Percentiles rank a stretch among this genome's conserved stretches.
Conservation (phyloP, 2,888 invertebrate genomes). For the Saturnia pavonia region DNA sequence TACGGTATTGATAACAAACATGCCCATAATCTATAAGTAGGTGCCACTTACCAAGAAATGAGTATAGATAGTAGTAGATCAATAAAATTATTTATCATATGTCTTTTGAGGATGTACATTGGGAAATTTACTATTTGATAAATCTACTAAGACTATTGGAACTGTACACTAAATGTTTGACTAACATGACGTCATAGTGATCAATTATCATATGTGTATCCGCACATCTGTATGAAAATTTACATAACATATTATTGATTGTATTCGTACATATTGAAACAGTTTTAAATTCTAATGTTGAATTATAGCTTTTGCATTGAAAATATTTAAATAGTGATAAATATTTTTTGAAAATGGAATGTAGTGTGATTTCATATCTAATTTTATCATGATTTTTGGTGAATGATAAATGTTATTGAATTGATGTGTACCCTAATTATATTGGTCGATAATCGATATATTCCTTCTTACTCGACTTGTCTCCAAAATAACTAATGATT, state of each 20-base stretch:
- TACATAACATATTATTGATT: slow-evolving; percentile 1
- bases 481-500: neutral
- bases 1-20: neutral
- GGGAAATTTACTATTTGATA: neutral
- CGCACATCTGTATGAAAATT: neutral
- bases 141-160: too few relatives aligned
- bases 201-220: neutral
- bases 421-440: neutral
- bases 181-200: neutral
- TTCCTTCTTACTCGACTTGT: neutral
- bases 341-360: neutral
- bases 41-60: neutral
- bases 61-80: neutral
- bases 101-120: neutral
- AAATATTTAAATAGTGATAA: neutral
- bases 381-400: neutral
- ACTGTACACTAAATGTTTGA: neutral
- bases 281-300: neutral
- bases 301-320: neutral
- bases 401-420: neutral
- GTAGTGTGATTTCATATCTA: neutral
- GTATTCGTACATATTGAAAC: neutral
- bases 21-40: neutral
- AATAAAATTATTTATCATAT: neutral
- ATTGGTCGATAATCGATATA: neutral